A percentile compares a stretch with the other conserved stretches of the same genome.
Evolutionary conservation across 2,113 vertebrate genomes (phyloP).

Genomic region (Procavia capensis): DNA sequence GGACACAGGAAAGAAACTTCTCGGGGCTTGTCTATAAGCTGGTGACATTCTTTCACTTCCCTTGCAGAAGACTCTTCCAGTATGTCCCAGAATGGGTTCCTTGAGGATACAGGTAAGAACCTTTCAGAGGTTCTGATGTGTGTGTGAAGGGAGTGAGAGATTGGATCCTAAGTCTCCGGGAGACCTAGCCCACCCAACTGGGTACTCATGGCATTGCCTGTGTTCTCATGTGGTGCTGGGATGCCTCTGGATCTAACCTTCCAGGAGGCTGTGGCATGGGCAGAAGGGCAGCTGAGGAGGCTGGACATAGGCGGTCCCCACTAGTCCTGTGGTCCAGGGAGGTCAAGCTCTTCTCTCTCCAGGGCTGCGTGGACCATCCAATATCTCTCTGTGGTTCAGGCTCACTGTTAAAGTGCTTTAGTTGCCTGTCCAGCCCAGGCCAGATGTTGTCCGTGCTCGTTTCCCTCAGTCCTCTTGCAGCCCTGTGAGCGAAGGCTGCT

Average conservation of each 20-base stretch:
- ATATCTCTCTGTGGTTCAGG: background rate
- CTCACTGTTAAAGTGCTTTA: background rate
- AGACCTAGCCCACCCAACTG: background rate
- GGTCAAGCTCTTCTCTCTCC: background rate
- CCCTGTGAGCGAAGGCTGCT: background rate
- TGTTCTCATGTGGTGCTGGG: background rate
- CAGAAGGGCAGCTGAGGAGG: background rate
- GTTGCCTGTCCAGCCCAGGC: background rate
- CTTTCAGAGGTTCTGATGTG: background rate
- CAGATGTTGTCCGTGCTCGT: background rate
- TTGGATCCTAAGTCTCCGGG: background rate
- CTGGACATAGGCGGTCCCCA: background rate
- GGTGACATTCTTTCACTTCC: slow-evolving; percentile 53
- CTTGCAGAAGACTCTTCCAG: slow-evolving; percentile 79
- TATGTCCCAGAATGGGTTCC: slow-evolving; percentile 92
- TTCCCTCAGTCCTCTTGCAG: background rate
- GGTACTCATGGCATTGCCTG: background rate
- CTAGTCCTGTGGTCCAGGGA: background rate
- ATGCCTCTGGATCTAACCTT: background rate
- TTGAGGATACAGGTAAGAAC: slow-evolving; percentile 93
- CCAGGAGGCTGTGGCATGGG: background rate
- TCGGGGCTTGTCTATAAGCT: background rate
- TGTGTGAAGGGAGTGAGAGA: background rate
- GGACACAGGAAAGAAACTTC: background rate
- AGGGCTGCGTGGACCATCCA: background rate